Evolutionary conservation across 2,888 invertebrate species (phyloP).

Genomic region (Saturnia japonica): DNA sequence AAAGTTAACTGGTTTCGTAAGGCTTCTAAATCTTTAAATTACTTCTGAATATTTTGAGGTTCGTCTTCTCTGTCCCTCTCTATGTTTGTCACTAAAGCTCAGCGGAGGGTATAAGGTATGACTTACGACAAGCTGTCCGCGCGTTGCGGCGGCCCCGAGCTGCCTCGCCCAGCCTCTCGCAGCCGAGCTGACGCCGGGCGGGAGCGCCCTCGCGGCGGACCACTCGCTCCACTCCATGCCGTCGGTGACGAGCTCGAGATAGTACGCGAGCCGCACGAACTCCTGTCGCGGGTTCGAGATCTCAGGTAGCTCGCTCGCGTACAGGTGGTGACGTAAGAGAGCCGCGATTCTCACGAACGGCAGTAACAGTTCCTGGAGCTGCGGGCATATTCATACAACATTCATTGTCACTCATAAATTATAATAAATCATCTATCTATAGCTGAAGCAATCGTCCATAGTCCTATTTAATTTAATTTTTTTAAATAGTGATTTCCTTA

Average conservation of each 20-base stretch:
- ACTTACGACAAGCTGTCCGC: constrained; percentile 63
- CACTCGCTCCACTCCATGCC: constrained; percentile 52
- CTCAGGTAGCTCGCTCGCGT: constrained; percentile 88
- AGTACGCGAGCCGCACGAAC: constrained; percentile 89
- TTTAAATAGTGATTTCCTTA: too few species aligned
- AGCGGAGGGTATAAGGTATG: too few species aligned
- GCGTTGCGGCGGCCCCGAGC: constrained; percentile 54
- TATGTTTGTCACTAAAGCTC: too few species aligned
- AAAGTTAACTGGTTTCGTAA: too few species aligned
- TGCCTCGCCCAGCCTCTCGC: constrained; percentile 58
- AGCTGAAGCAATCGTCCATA: too few species aligned
- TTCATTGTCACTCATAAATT: neutral
- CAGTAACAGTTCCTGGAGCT: constrained; percentile 90
- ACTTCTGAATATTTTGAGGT: too few species aligned
- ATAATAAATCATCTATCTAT: too few species aligned
- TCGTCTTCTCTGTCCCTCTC: too few species aligned
- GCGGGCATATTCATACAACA: constrained; percentile 26
- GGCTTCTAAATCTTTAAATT: too few species aligned
- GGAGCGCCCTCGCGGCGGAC: constrained; percentile 46
- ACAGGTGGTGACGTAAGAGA: constrained; percentile 90
- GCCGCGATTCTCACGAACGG: constrained; percentile 93
- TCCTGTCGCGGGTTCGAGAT: constrained; percentile 85
- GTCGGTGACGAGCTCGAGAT: constrained; percentile 84
- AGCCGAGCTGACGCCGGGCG: constrained; percentile 32
- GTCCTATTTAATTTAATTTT: too few species aligned